Conservation (phyloP, 2,888 invertebrate species). For the Pecten maximus region DNA sequence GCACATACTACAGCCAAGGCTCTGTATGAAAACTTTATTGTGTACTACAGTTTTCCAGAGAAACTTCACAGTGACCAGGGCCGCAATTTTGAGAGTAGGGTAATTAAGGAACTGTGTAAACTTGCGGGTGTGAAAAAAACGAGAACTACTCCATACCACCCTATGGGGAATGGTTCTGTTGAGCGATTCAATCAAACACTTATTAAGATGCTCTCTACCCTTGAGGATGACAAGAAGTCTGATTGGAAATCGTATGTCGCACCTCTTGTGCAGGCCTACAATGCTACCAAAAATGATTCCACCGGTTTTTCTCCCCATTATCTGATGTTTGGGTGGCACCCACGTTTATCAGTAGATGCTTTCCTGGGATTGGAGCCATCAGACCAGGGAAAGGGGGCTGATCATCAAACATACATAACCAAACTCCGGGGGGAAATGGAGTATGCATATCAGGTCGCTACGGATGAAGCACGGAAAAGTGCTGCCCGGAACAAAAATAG, state of each 20-base stretch:
- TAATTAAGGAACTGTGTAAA: conserved; percentile 54
- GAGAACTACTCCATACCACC: conserved; percentile 53
- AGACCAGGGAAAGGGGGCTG: too few relatives aligned
- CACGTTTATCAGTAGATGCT: too few relatives aligned
- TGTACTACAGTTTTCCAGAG: conserved; percentile 55
- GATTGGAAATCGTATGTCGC: conserved; percentile 47
- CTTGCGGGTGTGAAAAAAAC: conserved; percentile 46
- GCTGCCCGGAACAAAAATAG: neutral
- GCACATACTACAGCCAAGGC: conserved; percentile 55
- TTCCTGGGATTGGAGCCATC: too few relatives aligned
- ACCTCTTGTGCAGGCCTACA: conserved; percentile 51
- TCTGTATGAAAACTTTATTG: conserved; percentile 51
- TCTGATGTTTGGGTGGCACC: conserved; percentile 55
- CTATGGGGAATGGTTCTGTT: conserved; percentile 46
- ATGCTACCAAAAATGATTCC: conserved; percentile 49
- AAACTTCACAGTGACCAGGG: conserved; percentile 53
- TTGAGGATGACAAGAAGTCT: conserved; percentile 47
- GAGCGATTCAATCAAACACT: conserved; percentile 55
- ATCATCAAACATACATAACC: too few relatives aligned
- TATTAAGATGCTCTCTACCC: conserved; percentile 52
- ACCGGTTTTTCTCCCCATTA: conserved; percentile 51
- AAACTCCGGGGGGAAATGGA: too few relatives aligned
- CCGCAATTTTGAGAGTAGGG: conserved; percentile 52
- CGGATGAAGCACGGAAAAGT: neutral
- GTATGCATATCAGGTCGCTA: too few relatives aligned